Evolutionary conservation across 1,140 invertebrate species (phyloP), one percentile per base, ranked within the genome.

Genomic region (Philaenus spumarius): DNA sequence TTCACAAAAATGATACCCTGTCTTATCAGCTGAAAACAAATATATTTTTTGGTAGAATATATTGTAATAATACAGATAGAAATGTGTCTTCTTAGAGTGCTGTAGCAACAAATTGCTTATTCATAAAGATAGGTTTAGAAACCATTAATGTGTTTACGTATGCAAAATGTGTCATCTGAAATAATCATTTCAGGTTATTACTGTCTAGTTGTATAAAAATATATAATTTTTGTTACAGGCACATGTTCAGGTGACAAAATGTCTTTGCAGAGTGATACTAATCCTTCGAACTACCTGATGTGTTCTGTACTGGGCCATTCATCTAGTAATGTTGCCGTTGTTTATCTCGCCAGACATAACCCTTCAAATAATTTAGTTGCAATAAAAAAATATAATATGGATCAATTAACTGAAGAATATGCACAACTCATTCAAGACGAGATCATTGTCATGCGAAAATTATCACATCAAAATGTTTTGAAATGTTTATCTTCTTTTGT

Each of bases 381-480:
- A 20, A 74, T 91, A n/a, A 89, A 90, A 69, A 82, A 83, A 65
- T 86, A 86, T 69, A 80, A 86, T 66, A 74, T 90, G 65, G 89
- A 91, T 62, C 80, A 80, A 66, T 77, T 77, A 23, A 71, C 70
- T 57, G 81, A 78, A 71, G 80, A 82, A 66, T 85, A 82, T 62
- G 74, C 82, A 17, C 77, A 77, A 67, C 76, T 82, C 67, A 73
- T 79, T 63, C 78, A 84, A 79, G 82, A 90, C 76, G 89, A 92
- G 71, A 82, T 90, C 39, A 70, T 83, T 48, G 81, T 84, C 11
- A 73, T 72, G 42, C 80, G 83, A 58, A 85, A 90, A 67, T 73
- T 93, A n/a, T 80, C 84, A 54, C 90, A 93, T 72, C 76, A 79
- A 23, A 89, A 92, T 71, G 80, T 93, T 51, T 73, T 92, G 30